These are phyloP conservation scores for Prorops nasuta DNA, from an alignment of 1,140 invertebrate genomes.

Conservation along the genomic window DNA sequence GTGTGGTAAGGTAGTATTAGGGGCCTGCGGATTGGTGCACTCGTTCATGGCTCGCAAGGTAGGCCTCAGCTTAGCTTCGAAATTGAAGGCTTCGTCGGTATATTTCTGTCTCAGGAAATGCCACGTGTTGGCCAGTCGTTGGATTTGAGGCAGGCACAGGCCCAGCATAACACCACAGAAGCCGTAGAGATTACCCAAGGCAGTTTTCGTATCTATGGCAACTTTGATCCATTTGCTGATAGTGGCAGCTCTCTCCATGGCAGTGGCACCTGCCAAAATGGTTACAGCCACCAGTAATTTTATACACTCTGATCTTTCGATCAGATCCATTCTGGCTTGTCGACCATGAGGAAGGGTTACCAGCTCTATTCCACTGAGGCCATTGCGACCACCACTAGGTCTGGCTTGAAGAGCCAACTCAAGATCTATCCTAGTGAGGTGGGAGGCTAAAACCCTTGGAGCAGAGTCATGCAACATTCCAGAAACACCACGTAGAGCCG, in stretches of 20 bases:
- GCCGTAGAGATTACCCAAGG: conserved; percentile 86
- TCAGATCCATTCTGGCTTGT: conserved; percentile 77
- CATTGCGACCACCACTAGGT: conserved; percentile 45
- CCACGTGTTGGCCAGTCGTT: conserved; percentile 79
- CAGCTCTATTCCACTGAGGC: conserved; percentile 77
- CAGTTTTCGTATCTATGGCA: conserved; percentile 86
- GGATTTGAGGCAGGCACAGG: conserved; percentile 79
- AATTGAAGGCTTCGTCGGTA: conserved; percentile 86
- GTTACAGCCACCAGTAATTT: conserved; percentile 85
- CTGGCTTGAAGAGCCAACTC: conserved; percentile 40
- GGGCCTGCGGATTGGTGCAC: conserved; percentile 84
- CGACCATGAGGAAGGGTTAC: conserved; percentile 80
- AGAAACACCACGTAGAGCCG: conserved; percentile 78
- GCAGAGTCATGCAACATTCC: conserved; percentile 75
- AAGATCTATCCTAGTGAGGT: conserved; percentile 79
- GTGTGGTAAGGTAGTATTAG: conserved; percentile 85
- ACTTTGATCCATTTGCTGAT: conserved; percentile 93
- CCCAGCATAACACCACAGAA: conserved; percentile 90
- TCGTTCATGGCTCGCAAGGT: conserved; percentile 85
- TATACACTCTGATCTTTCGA: conserved; percentile 88
- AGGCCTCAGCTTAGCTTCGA: conserved; percentile 85
- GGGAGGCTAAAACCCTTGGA: conserved; percentile 78
- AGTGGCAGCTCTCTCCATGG: conserved; percentile 76
- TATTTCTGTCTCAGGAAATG: conserved; percentile 79
- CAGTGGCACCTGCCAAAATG: conserved; percentile 77